Conservation (phyloP, 2,888 invertebrate species). For the Gymnosoma rotundatum region DNA sequence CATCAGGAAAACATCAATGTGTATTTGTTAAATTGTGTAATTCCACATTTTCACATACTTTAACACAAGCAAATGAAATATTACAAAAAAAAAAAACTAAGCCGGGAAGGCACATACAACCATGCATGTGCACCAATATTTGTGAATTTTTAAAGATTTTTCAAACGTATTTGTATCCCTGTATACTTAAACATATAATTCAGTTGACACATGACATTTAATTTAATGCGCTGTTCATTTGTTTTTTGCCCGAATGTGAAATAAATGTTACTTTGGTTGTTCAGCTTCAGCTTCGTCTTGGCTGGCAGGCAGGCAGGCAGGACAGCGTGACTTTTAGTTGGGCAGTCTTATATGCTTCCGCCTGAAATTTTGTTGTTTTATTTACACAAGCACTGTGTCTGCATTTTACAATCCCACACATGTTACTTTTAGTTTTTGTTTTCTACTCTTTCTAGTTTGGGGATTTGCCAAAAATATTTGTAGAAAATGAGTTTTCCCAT, state of each 20-base stretch:
- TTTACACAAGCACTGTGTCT: slow-evolving; percentile 42
- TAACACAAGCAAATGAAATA: background rate
- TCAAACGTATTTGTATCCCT: background rate
- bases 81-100: background rate
- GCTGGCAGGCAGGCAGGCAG: background rate
- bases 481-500: slow-evolving; percentile 11
- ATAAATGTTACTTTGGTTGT: slow-evolving; percentile 28
- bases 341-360: background rate
- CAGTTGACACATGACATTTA: slow-evolving; percentile 67
- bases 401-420: slow-evolving; percentile 23
- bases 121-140: background rate
- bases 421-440: slow-evolving; percentile 8
- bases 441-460: slow-evolving; percentile 13
- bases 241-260: slow-evolving; percentile 28
- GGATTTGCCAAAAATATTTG: slow-evolving; percentile 34
- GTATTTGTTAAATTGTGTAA: too few relatives aligned
- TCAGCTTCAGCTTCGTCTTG: background rate
- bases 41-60: too few relatives aligned
- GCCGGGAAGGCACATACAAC: slow-evolving; percentile 15
- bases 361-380: slow-evolving; percentile 10
- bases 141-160: background rate
- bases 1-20: too few relatives aligned
- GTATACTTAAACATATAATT: slow-evolving; percentile 25
- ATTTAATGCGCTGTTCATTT: slow-evolving; percentile 63
- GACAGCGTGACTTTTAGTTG: slow-evolving; percentile 8